A percentile compares a stretch with the other conserved stretches of the same genome.
These are phyloP conservation scores for Catharus fuscescens DNA, from an alignment of 2,113 vertebrate genomes.

Conservation along the genomic window DNA sequence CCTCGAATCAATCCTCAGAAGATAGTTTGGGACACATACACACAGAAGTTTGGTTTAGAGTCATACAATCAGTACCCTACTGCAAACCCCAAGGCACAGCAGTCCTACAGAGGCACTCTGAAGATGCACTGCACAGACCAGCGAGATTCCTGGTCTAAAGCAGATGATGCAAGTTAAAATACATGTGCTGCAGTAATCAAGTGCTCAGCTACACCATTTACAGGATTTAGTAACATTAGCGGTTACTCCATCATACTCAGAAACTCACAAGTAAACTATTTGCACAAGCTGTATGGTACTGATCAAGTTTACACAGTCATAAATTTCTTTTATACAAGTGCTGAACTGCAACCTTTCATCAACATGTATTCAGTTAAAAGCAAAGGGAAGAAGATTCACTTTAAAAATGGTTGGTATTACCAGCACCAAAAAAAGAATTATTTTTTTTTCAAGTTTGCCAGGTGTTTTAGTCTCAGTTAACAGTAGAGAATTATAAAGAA, in stretches of 20 bases:
- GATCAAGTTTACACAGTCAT: neutral
- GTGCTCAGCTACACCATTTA: neutral
- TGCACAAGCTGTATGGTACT: neutral
- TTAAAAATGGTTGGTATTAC: neutral
- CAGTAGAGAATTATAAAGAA: neutral
- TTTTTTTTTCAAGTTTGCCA: neutral
- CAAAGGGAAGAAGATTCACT: neutral
- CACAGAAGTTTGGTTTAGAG: neutral
- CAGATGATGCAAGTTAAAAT: neutral
- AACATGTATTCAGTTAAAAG: neutral
- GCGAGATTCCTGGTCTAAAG: neutral
- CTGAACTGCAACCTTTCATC: neutral
- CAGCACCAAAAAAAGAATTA: accelerated
- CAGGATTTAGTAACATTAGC: neutral
- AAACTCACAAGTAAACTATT: neutral
- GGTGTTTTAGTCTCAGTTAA: neutral
- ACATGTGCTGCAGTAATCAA: neutral
- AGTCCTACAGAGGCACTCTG: neutral
- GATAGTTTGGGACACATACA: neutral
- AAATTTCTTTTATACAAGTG: neutral
- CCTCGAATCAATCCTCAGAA: accelerated
- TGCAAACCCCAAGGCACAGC: neutral
- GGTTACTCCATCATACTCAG: neutral
- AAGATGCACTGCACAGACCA: neutral
- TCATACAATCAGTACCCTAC: neutral